Conservation (phyloP, 30 jellyfish, hydroid and myxozoan genomes). For the Sanderia malayensis region DNA sequence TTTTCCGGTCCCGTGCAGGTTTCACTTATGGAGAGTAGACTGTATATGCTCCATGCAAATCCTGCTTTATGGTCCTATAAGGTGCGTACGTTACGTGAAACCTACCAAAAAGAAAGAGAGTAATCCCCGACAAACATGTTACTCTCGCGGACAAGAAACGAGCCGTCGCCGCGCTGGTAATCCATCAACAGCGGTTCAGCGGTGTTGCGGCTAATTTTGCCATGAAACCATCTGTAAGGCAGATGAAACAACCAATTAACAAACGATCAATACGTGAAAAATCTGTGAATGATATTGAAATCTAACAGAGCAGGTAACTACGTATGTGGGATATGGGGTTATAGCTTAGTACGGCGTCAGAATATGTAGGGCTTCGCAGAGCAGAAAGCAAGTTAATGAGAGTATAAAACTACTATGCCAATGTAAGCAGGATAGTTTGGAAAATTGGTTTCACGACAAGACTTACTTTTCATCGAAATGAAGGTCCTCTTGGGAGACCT, state of each 20-base stretch:
- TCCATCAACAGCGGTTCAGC: constrained; percentile 86
- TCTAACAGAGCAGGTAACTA: too few species aligned
- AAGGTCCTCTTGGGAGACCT: constrained; percentile 80
- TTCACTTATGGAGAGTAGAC: too few species aligned
- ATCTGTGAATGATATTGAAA: too few species aligned
- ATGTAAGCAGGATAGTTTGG: not conserved
- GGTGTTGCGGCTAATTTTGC: constrained; percentile 71
- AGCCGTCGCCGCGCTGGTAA: constrained; percentile 95
- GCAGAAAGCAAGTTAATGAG: too few species aligned
- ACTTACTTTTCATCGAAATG: constrained; percentile 91
- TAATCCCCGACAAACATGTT: constrained; percentile 97
- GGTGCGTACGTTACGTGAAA: too few species aligned
- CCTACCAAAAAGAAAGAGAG: constrained; percentile 92
- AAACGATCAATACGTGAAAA: too few species aligned
- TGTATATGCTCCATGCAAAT: too few species aligned
- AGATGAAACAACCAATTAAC: not conserved
- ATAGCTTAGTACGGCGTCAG: too few species aligned
- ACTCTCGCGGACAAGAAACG: constrained; percentile 95
- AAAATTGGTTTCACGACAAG: not conserved
- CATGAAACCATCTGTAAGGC: constrained; percentile 85
- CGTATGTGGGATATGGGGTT: too few species aligned
- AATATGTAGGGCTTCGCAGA: too few species aligned
- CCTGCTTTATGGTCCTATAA: too few species aligned
- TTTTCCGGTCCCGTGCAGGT: too few species aligned
- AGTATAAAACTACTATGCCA: not conserved